Base-by-base conservation (phyloP, 2,888 invertebrate genomes). In the Drosophila monieri region DNA sequence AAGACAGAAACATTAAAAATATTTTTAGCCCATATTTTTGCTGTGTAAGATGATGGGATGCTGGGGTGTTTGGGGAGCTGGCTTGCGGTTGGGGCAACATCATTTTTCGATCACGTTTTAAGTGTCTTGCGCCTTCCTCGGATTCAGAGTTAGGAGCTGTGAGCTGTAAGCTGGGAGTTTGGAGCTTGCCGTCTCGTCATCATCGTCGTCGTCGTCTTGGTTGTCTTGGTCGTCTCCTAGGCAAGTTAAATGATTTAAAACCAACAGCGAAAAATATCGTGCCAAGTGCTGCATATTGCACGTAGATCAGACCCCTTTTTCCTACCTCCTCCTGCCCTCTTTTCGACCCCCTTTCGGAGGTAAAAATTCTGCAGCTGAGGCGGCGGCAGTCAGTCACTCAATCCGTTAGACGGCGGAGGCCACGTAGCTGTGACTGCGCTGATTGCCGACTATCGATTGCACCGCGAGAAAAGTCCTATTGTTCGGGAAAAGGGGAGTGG, bases 91-190 rank as follows among this genome's bases (percentile, higher is more conserved):
- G 70, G 60, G 73, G 73, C 79, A 87, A 85, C 88, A 85, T 87
- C 84, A 87, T 85, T 85, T 87, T 85, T 87, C 84, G 87, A 87
- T 85, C 84, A 85, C 87, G 84, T 85, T 85, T 85, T 85, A 81
- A 87, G 85, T 87, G 87, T 85, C 88, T 85, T 85, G 86, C 78
- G 77, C 80, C 83, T 65, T 62, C 72, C 65, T 72, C 52, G 72
- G 65, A 73, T 52, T 60, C 71, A 46, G 10, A 70, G 55, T 51
- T 49, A 14, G 43, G 54, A 54, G 54, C 39, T 44, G 21, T 39
- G 53, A 53, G 53, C 59, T 65, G 61, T 37, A 41, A 53, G 53
- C 27, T 43, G 18, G 53, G 43, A 54, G 53, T 30, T 43, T 30
- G 39, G 60, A 58, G 59, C 30, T 49, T 48, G 52, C 60, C 46